Conservation (phyloP, 2,888 invertebrate genomes). For the Ophioninae sp. region DNA sequence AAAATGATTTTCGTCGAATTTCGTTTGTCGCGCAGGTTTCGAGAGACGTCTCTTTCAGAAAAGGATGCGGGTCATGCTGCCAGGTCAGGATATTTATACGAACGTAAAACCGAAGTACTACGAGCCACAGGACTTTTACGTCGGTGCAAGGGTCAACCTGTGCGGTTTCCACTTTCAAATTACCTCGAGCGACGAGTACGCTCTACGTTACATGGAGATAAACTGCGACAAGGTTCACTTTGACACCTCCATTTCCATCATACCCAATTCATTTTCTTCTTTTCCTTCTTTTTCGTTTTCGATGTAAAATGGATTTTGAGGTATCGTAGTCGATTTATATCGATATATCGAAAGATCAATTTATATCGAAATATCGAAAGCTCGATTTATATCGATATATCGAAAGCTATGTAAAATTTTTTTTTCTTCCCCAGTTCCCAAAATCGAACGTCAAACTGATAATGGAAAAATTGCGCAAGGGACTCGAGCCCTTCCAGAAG, state of each 20-base stretch:
- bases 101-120: slow-evolving; percentile 89
- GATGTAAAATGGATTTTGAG: neutral
- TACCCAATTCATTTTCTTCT: neutral
- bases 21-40: slow-evolving; percentile 78
- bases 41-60: slow-evolving; percentile 82
- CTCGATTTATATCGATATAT: too few species aligned
- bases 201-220: slow-evolving; percentile 92
- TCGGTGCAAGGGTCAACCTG: slow-evolving; percentile 90
- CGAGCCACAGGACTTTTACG: slow-evolving; percentile 90
- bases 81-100: slow-evolving; percentile 87
- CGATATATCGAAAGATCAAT: too few species aligned
- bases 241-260: neutral
- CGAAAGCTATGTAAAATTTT: too few species aligned
- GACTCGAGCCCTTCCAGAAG: slow-evolving; percentile 87
- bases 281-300: slow-evolving; percentile 8
- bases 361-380: too few species aligned
- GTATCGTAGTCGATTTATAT: too few species aligned
- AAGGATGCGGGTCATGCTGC: slow-evolving; percentile 87
- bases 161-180: slow-evolving; percentile 91
- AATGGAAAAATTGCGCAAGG: slow-evolving; percentile 88
- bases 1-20: neutral
- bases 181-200: slow-evolving; percentile 92
- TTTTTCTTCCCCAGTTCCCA: slow-evolving; percentile 83
- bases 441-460: slow-evolving; percentile 88
- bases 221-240: slow-evolving; percentile 86